These are phyloP conservation scores for Leptocoma aspasia DNA, from an alignment of 2,113 vertebrate genomes.

Conservation along the genomic window DNA sequence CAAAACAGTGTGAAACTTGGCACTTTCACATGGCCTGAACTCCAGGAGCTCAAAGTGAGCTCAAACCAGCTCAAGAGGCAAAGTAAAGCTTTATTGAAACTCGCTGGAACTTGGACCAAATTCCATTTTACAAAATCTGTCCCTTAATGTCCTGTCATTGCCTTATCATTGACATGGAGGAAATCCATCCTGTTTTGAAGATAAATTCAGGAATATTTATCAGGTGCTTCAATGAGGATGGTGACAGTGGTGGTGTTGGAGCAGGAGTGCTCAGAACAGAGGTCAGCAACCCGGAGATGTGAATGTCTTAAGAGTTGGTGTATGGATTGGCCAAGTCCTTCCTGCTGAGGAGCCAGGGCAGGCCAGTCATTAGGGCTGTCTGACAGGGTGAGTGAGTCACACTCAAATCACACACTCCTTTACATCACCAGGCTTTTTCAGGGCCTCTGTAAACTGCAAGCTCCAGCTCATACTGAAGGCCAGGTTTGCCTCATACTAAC, in stretches of 20 bases:
- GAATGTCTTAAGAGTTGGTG: neutral
- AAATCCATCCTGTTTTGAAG: neutral
- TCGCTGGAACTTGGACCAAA: neutral
- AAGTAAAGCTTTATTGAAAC: conserved; percentile 5
- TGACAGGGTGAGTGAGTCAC: neutral
- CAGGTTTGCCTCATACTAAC: neutral
- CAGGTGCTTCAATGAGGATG: neutral
- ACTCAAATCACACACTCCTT: neutral
- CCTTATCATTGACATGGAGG: neutral
- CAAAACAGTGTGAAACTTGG: conserved; percentile 59
- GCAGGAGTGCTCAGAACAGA: neutral
- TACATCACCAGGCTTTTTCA: neutral
- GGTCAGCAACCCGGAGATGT: rapidly evolving
- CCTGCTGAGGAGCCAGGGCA: neutral
- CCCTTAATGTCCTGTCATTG: neutral
- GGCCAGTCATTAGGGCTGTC: neutral
- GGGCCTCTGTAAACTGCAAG: neutral
- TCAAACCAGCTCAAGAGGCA: neutral
- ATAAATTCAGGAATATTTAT: neutral
- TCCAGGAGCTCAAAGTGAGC: neutral
- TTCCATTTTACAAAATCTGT: neutral
- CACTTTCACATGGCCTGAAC: neutral
- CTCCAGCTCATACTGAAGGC: neutral
- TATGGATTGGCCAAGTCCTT: neutral
- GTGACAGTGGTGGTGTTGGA: neutral